These are phyloP conservation scores for Pollenia labialis DNA, from an alignment of 2,888 invertebrate genomes.

Conservation along the genomic window DNA sequence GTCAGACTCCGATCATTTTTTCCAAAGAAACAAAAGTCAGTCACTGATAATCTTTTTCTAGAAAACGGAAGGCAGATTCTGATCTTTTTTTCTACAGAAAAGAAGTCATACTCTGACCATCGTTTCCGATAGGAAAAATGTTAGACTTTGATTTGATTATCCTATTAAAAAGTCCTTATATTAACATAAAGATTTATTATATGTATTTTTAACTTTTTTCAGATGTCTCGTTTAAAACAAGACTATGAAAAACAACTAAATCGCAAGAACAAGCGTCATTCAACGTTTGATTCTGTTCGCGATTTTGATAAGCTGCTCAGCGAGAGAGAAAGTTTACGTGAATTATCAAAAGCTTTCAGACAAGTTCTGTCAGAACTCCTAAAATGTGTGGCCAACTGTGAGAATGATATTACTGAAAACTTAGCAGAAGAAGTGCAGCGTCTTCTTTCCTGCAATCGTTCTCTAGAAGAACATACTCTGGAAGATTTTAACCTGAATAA, in stretches of 20 bases:
- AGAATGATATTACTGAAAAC: conserved; percentile 91
- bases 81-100: background rate
- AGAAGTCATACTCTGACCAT: background rate
- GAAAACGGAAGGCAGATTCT: background rate
- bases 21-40: background rate
- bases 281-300: conserved; percentile 83
- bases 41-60: background rate
- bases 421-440: conserved; percentile 86
- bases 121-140: background rate
- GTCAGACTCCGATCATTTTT: background rate
- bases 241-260: conserved; percentile 84
- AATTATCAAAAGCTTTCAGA: conserved; percentile 87
- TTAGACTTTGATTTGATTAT: background rate
- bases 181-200: background rate
- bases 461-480: conserved; percentile 75
- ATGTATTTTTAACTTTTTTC: conserved; percentile 6
- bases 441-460: conserved; percentile 77
- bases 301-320: conserved; percentile 82
- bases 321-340: conserved; percentile 87
- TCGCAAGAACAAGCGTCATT: conserved; percentile 83
- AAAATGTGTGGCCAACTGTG: conserved; percentile 90
- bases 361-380: conserved; percentile 88
- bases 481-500: conserved; percentile 75
- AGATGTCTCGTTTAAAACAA: conserved; percentile 84
- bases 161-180: background rate